A percentile compares a stretch with the other conserved stretches of the same genome.
phyloP scores from a whole-genome alignment of 1,140 invertebrate genomes.

The Pseudoatta argentina region DNA sequence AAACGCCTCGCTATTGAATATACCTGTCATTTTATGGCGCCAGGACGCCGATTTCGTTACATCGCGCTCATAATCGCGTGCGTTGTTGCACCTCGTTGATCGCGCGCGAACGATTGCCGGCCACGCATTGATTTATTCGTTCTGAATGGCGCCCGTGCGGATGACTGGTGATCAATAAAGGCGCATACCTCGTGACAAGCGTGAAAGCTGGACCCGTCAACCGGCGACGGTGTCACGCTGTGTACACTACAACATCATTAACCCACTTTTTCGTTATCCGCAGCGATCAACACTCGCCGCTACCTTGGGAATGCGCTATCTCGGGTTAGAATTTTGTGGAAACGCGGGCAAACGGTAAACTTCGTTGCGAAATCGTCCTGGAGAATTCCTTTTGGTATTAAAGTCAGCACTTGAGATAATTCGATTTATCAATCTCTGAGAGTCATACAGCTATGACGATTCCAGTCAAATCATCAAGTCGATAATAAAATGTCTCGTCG shows the following conservation, averaged over 20 bases:
- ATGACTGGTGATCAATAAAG: conserved; percentile 51
- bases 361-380: conserved; percentile 32
- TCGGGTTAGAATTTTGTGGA: conserved; percentile 45
- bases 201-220: conserved; percentile 37
- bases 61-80: conserved; percentile 20
- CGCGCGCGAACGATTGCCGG: conserved; percentile 40
- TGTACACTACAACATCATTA: conserved; percentile 52
- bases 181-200: conserved; percentile 47
- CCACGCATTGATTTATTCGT: conserved; percentile 48
- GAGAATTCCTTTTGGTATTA: not conserved
- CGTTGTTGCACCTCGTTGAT: not conserved
- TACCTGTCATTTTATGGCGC: conserved; percentile 72
- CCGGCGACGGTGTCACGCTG: conserved; percentile 1
- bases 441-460: not conserved
- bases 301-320: not conserved
- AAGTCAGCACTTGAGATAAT: not conserved
- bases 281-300: conserved; percentile 2
- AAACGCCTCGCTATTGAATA: conserved; percentile 68
- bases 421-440: conserved; percentile 1
- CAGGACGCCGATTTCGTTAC: conserved; percentile 65
- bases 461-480: conserved; percentile 12
- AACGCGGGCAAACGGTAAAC: conserved; percentile 31
- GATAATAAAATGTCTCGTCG: not conserved
- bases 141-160: conserved; percentile 51
- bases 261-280: conserved; percentile 60